Percentiles rank a stretch among this genome's conserved stretches.
phyloP scores from a whole-genome alignment of 2,888 invertebrate genomes.

The Dyspetes luteomarginatus region DNA sequence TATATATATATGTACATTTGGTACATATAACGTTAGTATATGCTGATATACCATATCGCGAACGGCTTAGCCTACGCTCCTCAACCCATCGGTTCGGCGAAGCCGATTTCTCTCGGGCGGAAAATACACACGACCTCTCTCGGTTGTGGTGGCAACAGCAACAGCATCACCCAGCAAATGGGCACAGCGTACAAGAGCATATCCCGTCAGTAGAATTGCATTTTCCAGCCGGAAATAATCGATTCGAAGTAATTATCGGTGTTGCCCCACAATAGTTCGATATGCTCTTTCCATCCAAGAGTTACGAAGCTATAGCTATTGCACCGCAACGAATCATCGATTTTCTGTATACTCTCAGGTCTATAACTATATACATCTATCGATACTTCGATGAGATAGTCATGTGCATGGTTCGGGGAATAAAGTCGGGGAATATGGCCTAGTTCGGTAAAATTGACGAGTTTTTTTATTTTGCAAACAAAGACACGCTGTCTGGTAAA shows the following conservation, averaged over 20 bases:
- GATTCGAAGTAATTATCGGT: slow-evolving; percentile 48
- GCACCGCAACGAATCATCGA: background rate
- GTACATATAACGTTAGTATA: too few relatives aligned
- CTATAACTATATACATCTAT: background rate
- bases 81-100: slow-evolving; percentile 21
- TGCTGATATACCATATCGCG: slow-evolving; percentile 39
- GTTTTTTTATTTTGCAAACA: too few relatives aligned
- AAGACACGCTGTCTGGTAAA: too few relatives aligned
- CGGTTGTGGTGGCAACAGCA: background rate
- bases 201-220: slow-evolving; percentile 21
- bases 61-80: slow-evolving; percentile 7
- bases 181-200: slow-evolving; percentile 16
- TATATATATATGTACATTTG: slow-evolving; percentile 16
- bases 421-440: too few relatives aligned
- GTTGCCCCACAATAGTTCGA: slow-evolving; percentile 30
- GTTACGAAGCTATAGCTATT: background rate
- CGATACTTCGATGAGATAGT: background rate
- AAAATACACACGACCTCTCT: slow-evolving; percentile 28
- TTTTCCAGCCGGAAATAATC: slow-evolving; percentile 54
- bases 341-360: too few relatives aligned
- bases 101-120: slow-evolving; percentile 49
- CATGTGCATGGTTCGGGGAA: background rate
- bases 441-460: too few relatives aligned
- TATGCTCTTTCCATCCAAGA: background rate
- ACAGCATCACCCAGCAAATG: slow-evolving; percentile 28